Conservation (phyloP, 1,140 invertebrate species). For the Aphidius gifuensis region DNA sequence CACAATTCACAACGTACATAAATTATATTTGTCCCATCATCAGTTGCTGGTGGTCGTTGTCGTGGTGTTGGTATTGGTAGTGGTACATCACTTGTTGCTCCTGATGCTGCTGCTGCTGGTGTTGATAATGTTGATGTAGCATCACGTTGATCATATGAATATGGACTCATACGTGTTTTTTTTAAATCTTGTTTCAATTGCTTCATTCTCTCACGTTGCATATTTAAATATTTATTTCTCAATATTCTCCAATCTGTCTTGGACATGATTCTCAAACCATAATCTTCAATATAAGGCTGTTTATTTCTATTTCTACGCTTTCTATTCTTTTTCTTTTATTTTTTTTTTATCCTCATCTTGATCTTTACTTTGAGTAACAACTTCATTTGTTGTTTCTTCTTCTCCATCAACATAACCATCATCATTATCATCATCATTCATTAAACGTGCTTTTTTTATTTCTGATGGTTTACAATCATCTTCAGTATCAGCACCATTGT, state of each 20-base stretch:
- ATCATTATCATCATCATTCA: slow-evolving; percentile 34
- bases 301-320: slow-evolving; percentile 48
- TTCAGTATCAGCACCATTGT: slow-evolving; percentile 15
- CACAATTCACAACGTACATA: slow-evolving; percentile 54
- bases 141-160: slow-evolving; percentile 14
- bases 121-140: no score
- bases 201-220: slow-evolving; percentile 78
- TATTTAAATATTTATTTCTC: slow-evolving; percentile 78
- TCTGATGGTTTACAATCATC: slow-evolving; percentile 15
- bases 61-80: slow-evolving; percentile 31
- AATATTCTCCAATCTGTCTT: slow-evolving; percentile 80
- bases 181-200: slow-evolving; percentile 68
- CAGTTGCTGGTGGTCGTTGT: slow-evolving; percentile 35
- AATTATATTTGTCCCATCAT: slow-evolving; percentile 57
- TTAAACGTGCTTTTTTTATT: slow-evolving; percentile 32
- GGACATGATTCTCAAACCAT: slow-evolving; percentile 61
- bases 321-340: slow-evolving; percentile 51
- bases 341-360: slow-evolving; percentile 43
- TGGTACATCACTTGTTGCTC: no score
- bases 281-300: slow-evolving; percentile 47
- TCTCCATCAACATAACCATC: slow-evolving; percentile 46
- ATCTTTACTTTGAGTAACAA: slow-evolving; percentile 41
- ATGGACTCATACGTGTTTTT: slow-evolving; percentile 40
- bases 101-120: no score
- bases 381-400: slow-evolving; percentile 36